Evolutionary conservation across 2,888 invertebrate genomes (phyloP).

Genomic region (Troides helena): DNA sequence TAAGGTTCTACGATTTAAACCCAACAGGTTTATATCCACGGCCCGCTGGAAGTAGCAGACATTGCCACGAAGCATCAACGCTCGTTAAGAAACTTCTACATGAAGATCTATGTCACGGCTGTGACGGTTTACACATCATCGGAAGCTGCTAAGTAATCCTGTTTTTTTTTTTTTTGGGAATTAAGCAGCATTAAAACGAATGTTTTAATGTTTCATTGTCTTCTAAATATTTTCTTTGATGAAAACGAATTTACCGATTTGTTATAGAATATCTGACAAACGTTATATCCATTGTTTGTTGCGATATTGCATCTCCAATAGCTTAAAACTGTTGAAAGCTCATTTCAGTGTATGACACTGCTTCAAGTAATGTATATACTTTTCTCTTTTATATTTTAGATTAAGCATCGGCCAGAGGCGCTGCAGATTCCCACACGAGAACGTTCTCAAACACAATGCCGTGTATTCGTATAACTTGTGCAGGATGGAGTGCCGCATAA

Average conservation of each 20-base stretch:
- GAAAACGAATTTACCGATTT: neutral
- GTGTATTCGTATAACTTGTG: constrained; percentile 86
- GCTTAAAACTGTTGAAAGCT: no score
- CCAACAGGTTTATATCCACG: constrained; percentile 82
- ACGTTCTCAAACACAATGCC: constrained; percentile 82
- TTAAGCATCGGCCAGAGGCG: constrained; percentile 83
- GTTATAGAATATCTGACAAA: neutral
- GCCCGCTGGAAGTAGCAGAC: constrained; percentile 84
- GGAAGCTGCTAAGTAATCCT: constrained; percentile 73
- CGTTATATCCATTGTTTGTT: neutral
- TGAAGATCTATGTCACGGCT: constrained; percentile 81
- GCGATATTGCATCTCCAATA: no score
- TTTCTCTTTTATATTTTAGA: constrained; percentile 46
- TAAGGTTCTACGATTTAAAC: no score
- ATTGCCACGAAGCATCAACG: constrained; percentile 80
- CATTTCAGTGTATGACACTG: no score
- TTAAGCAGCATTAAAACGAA: no score
- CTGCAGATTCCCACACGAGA: constrained; percentile 85
- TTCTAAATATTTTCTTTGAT: no score
- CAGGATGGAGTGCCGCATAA: constrained; percentile 85
- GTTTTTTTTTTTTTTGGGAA: no score
- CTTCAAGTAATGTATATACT: no score
- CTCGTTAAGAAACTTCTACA: constrained; percentile 76
- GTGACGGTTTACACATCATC: constrained; percentile 80
- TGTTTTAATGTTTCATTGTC: no score